A percentile compares a stretch with the other conserved stretches of the same genome.
phyloP scores from a whole-genome alignment of 2,113 vertebrate genomes.

The Nymphicus hollandicus region DNA sequence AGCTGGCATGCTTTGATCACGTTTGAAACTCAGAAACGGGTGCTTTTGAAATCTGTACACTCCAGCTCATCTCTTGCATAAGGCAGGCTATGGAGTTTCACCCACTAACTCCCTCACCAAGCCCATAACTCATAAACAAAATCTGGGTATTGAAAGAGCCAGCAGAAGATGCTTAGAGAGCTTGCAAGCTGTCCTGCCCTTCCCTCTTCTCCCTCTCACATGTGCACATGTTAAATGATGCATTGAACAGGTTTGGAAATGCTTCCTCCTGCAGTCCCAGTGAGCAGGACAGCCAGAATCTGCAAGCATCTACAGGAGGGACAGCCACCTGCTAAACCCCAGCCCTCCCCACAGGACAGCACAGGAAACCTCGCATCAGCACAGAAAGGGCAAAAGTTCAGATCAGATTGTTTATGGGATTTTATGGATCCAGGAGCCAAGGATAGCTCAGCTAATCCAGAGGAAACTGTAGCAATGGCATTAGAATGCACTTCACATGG shows the following conservation, averaged over 20 bases:
- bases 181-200: not conserved
- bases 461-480: conserved; percentile 53
- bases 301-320: not conserved
- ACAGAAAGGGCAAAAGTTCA: conserved; percentile 64
- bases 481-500: conserved; percentile 54
- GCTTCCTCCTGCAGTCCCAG: not conserved
- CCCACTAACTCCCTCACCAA: not conserved
- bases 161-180: not conserved
- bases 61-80: not conserved
- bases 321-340: conserved; percentile 32
- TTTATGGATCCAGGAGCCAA: conserved; percentile 42
- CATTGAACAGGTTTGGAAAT: not conserved
- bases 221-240: not conserved
- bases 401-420: conserved; percentile 47
- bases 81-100: not conserved
- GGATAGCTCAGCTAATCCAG: conserved; percentile 57
- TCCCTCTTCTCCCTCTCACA: not conserved
- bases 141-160: not conserved
- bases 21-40: not conserved
- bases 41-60: not conserved
- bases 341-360: not conserved
- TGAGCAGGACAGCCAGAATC: not conserved
- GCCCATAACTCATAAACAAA: not conserved
- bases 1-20: not conserved
- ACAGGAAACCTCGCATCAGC: not conserved